Evolutionary conservation across 2,797 vertebrate species (phyloP).

Genomic region (Zonotrichia albicollis): DNA sequence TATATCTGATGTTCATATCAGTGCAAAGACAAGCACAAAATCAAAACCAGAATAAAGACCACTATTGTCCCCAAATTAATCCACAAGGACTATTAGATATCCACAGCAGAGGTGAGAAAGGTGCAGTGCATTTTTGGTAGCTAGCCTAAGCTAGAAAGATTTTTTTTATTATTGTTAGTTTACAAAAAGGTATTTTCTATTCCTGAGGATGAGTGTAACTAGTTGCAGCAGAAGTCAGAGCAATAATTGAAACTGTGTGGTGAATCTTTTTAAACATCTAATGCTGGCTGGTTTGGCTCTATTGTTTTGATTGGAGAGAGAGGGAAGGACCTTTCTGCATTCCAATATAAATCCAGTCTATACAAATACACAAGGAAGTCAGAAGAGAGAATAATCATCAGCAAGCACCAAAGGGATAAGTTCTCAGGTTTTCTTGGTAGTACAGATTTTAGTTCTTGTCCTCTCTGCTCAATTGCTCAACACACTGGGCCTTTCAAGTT

Average conservation of each 20-base stretch:
- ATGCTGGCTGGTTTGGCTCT: not conserved
- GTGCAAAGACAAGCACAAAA: not conserved
- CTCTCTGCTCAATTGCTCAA: not conserved
- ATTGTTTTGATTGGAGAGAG: not conserved
- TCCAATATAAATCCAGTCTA: not conserved
- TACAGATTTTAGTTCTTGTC: not conserved
- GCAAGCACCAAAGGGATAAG: not conserved
- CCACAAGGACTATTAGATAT: not conserved
- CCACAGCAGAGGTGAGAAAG: not conserved
- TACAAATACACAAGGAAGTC: not conserved
- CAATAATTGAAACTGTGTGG: not conserved
- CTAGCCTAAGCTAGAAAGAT: not conserved
- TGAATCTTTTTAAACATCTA: not conserved
- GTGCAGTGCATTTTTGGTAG: not conserved
- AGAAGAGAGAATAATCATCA: not conserved
- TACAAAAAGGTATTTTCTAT: not conserved
- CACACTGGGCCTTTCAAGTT: not conserved
- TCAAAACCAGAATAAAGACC: not conserved
- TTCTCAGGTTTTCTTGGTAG: not conserved
- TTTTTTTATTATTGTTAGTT: not conserved
- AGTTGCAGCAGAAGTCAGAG: not conserved
- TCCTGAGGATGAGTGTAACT: not conserved
- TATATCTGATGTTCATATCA: not conserved
- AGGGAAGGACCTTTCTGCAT: not conserved
- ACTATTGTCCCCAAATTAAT: not conserved